Evolutionary conservation across 2,797 vertebrate species (phyloP).

Genomic region (Xyrichtys novacula): DNA sequence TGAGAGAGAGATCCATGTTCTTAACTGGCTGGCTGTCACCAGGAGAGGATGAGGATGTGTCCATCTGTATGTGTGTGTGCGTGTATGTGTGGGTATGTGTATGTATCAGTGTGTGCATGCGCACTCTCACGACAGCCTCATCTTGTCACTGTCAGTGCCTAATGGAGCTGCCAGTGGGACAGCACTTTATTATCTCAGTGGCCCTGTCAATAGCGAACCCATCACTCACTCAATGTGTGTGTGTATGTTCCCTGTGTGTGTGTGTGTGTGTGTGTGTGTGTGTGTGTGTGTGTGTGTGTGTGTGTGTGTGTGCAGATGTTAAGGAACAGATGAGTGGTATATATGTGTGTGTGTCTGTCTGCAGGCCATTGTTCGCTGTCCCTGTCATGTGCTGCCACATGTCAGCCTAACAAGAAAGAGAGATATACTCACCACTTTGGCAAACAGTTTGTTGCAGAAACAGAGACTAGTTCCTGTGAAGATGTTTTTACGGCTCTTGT

Average conservation of each 20-base stretch:
- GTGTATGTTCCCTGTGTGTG: constrained; percentile 9
- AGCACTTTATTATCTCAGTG: constrained; percentile 86
- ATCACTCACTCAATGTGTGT: constrained; percentile 74
- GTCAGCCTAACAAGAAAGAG: constrained; percentile 80
- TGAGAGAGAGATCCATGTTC: constrained; percentile 77
- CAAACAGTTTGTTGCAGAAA: constrained; percentile 37
- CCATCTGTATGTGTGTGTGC: constrained; percentile 32
- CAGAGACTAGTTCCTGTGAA: constrained; percentile 5
- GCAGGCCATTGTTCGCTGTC: constrained; percentile 59
- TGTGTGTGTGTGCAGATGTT: constrained; percentile 1
- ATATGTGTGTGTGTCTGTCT: constrained; percentile 36
- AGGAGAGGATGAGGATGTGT: constrained; percentile 76
- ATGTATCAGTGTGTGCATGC: constrained; percentile 44
- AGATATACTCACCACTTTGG: constrained; percentile 32
- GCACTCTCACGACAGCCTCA: constrained; percentile 66
- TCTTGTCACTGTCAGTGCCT: constrained; percentile 85
- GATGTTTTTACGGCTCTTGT: constrained; percentile 35
- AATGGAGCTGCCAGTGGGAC: constrained; percentile 85
- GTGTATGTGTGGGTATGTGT: constrained; percentile 29
- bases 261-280: constrained; percentile 17
- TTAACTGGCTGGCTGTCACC: constrained; percentile 80
- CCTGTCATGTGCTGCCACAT: constrained; percentile 72
- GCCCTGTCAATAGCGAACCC: constrained; percentile 84
- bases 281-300: constrained; percentile 33
- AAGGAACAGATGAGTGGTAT: neutral